phyloP scores from a whole-genome alignment of 1,140 invertebrate genomes.

The Eumeta japonica region DNA sequence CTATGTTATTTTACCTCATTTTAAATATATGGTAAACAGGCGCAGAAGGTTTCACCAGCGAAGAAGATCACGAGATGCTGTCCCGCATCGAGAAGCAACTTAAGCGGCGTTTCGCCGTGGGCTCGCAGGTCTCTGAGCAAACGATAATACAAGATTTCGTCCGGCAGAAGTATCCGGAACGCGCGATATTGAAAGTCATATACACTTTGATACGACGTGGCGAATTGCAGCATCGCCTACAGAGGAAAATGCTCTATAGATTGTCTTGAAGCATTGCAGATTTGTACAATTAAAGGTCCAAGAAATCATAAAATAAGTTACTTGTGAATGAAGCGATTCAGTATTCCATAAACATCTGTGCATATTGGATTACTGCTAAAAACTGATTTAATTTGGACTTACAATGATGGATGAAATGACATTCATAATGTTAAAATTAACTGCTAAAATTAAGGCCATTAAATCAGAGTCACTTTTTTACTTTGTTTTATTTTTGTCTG shows the following conservation, averaged over 20 bases:
- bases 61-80: slow-evolving; percentile 90
- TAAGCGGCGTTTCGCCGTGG: slow-evolving; percentile 92
- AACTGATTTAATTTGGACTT: too few species aligned
- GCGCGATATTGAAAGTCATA: slow-evolving; percentile 85
- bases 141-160: slow-evolving; percentile 93
- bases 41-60: slow-evolving; percentile 94
- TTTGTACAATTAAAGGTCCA: neutral
- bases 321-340: too few species aligned
- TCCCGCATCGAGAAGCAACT: slow-evolving; percentile 91
- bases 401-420: too few species aligned
- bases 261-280: slow-evolving; percentile 62
- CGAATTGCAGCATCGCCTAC: slow-evolving; percentile 92
- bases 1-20: slow-evolving; percentile 4
- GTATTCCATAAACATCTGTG: too few species aligned
- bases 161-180: slow-evolving; percentile 90
- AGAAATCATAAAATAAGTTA: neutral
- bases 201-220: slow-evolving; percentile 91
- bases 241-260: slow-evolving; percentile 95
- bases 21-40: too few species aligned
- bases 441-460: too few species aligned
- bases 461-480: too few species aligned
- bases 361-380: too few species aligned
- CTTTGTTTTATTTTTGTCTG: too few species aligned
- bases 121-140: slow-evolving; percentile 93
- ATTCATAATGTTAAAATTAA: too few species aligned